These are phyloP conservation scores for Eupithecia abbreviata DNA, from an alignment of 2,888 invertebrate genomes.

Conservation along the genomic window DNA sequence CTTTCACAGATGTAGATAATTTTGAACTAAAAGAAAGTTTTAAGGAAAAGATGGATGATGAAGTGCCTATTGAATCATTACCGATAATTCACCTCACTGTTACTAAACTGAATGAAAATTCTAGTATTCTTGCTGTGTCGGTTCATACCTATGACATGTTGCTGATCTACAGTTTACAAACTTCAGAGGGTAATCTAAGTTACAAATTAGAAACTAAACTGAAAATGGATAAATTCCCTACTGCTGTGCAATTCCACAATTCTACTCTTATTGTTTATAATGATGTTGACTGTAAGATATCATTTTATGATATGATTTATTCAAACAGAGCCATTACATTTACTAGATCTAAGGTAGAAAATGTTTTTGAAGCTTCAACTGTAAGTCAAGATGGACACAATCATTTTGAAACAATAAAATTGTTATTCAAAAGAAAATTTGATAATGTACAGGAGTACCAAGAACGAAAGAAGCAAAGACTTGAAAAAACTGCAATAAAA, in stretches of 20 bases:
- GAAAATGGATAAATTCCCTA: conserved; percentile 69
- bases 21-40: conserved; percentile 72
- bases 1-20: conserved; percentile 66
- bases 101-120: conserved; percentile 57
- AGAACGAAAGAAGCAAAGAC: conserved; percentile 88
- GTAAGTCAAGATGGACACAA: conserved; percentile 41
- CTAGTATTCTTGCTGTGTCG: conserved; percentile 78
- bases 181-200: conserved; percentile 53
- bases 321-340: conserved; percentile 55
- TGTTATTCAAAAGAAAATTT: conserved; percentile 90
- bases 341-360: conserved; percentile 50
- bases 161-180: conserved; percentile 73
- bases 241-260: conserved; percentile 65
- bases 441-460: conserved; percentile 92
- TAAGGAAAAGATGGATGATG: conserved; percentile 78
- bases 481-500: conserved; percentile 76
- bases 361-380: conserved; percentile 57
- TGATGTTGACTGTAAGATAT: conserved; percentile 60
- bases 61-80: conserved; percentile 81
- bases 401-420: conserved; percentile 72
- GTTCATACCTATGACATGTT: conserved; percentile 78
- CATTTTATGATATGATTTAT: conserved; percentile 60
- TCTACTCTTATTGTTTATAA: conserved; percentile 70
- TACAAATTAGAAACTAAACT: conserved; percentile 68
- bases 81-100: conserved; percentile 79